phyloP scores from a whole-genome alignment of 1,140 invertebrate genomes.

The Nasonia vitripennis region DNA sequence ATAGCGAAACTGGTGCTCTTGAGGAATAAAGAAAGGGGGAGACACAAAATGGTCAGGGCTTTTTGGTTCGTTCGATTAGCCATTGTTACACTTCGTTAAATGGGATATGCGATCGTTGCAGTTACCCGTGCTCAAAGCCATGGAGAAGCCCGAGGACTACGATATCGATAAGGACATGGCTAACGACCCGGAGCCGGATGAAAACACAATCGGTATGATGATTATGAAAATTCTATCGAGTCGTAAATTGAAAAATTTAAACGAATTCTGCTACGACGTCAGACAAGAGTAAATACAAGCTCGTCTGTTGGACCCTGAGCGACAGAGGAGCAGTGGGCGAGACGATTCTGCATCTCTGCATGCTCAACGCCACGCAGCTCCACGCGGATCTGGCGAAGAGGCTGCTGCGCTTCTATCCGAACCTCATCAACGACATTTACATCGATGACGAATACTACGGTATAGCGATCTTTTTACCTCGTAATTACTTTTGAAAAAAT shows the following conservation, averaged over 20 bases:
- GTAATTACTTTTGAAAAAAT: background rate
- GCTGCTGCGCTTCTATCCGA: conserved; percentile 93
- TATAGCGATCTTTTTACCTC: conserved; percentile 66
- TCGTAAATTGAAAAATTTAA: background rate
- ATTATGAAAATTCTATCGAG: background rate
- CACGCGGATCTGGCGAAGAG: conserved; percentile 95
- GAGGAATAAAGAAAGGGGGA: conserved; percentile 89
- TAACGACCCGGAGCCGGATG: conserved; percentile 63
- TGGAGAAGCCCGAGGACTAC: conserved; percentile 89
- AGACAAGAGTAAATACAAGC: conserved; percentile 84
- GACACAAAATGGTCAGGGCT: conserved; percentile 82
- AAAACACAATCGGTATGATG: conserved; percentile 67
- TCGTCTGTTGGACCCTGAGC: conserved; percentile 94
- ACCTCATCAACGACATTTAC: conserved; percentile 97
- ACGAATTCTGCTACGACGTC: conserved; percentile 44
- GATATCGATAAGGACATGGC: conserved; percentile 84
- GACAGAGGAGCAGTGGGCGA: conserved; percentile 97
- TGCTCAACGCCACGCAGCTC: conserved; percentile 92
- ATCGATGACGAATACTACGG: conserved; percentile 98
- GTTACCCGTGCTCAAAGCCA: conserved; percentile 82
- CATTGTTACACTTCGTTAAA: background rate
- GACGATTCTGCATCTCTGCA: conserved; percentile 94
- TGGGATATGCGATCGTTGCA: conserved; percentile 63
- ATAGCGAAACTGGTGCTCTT: conserved; percentile 90
- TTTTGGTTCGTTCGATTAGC: background rate